Evolutionary conservation across 2,888 invertebrate species (phyloP).

Genomic region (Stenchaetothrips biformis): DNA sequence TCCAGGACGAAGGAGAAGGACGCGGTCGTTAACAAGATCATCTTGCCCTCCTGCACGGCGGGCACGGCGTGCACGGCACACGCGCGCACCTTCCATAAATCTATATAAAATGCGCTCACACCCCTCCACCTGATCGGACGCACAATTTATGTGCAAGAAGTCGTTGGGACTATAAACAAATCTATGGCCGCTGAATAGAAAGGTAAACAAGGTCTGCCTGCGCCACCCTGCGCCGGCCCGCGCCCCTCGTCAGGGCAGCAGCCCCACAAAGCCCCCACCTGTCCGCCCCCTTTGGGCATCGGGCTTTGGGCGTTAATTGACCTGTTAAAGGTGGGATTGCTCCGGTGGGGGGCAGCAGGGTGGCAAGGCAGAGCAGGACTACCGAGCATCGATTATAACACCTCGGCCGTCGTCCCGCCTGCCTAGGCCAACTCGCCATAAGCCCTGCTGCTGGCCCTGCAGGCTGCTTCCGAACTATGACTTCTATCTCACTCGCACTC

Average conservation of each 20-base stretch:
- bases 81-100: conserved; percentile 13
- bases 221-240: background rate
- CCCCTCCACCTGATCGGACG: background rate
- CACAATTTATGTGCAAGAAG: conserved; percentile 2
- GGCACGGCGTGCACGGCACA: too few relatives aligned
- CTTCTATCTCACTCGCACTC: too few relatives aligned
- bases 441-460: background rate
- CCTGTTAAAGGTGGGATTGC: conserved; percentile 8
- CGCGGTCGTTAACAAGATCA: background rate
- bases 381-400: conserved; percentile 1
- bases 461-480: background rate
- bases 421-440: background rate
- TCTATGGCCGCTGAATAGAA: background rate
- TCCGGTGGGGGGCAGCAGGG: background rate
- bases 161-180: conserved; percentile 12
- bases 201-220: conserved; percentile 2
- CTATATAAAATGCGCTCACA: conserved; percentile 23
- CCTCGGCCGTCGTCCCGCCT: background rate
- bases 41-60: background rate
- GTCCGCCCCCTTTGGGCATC: background rate
- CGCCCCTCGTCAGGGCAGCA: background rate
- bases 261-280: background rate
- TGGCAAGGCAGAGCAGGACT: too few relatives aligned
- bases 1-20: too few relatives aligned
- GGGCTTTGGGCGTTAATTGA: background rate